Conservation (phyloP, 2,113 vertebrate genomes). For the Phoxinus phoxinus region DNA sequence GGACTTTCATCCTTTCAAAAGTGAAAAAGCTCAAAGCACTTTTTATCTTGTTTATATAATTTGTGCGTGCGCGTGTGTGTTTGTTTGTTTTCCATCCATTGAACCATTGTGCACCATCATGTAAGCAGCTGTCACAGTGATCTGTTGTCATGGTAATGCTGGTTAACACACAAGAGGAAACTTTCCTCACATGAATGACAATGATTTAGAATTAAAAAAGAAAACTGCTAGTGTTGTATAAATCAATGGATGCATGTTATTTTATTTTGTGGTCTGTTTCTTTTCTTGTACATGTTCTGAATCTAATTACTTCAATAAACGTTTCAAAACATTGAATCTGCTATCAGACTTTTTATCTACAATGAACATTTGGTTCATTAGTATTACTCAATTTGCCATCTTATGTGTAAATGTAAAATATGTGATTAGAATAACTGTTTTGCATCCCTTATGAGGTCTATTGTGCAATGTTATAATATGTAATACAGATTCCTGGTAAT, state of each 20-base stretch:
- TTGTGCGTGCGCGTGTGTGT: conserved; percentile 43
- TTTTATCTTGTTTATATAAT: conserved; percentile 71
- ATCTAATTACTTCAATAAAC: conserved; percentile 59
- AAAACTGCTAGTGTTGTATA: conserved; percentile 67
- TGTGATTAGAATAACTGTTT: background rate
- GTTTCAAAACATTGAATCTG: conserved; percentile 49
- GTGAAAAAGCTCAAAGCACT: conserved; percentile 66
- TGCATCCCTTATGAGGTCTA: background rate
- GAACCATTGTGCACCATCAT: conserved; percentile 50
- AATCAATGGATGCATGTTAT: conserved; percentile 76
- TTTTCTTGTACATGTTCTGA: conserved; percentile 69
- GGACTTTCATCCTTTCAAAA: conserved; percentile 52
- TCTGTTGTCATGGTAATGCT: conserved; percentile 50
- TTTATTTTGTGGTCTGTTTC: conserved; percentile 61
- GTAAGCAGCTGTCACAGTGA: conserved; percentile 55
- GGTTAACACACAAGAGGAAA: conserved; percentile 35
- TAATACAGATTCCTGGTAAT: background rate
- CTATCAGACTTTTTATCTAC: background rate
- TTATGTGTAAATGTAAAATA: background rate
- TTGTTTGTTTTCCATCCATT: conserved; percentile 61
- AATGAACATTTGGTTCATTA: background rate
- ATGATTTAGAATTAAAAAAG: conserved; percentile 52
- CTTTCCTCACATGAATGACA: conserved; percentile 49
- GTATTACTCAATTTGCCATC: background rate
- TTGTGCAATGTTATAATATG: background rate